Conservation (phyloP, 2,888 invertebrate species). For the Hypomecis atomaria region DNA sequence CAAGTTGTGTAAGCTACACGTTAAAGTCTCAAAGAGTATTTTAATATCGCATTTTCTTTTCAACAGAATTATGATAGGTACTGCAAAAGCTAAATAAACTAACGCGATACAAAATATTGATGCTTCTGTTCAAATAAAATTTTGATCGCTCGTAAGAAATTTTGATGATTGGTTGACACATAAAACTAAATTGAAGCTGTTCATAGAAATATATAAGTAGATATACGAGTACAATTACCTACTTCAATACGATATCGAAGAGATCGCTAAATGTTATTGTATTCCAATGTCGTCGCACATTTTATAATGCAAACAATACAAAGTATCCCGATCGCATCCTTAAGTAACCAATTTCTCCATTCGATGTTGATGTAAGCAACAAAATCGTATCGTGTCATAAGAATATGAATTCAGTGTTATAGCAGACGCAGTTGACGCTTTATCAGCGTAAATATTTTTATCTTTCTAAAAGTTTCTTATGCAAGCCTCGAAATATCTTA, state of each 20-base stretch:
- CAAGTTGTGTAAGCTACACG: too few relatives aligned
- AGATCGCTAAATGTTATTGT: background rate
- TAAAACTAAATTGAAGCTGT: too few relatives aligned
- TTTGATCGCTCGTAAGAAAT: too few relatives aligned
- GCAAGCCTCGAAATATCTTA: background rate
- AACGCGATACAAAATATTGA: too few relatives aligned
- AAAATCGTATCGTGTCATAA: slow-evolving; percentile 15
- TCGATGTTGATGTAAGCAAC: slow-evolving; percentile 31
- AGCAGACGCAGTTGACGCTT: background rate
- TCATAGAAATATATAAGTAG: too few relatives aligned
- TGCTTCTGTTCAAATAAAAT: too few relatives aligned
- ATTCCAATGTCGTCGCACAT: slow-evolving; percentile 10
- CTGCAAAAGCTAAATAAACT: too few relatives aligned
- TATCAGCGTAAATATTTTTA: background rate
- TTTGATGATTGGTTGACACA: too few relatives aligned
- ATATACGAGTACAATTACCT: too few relatives aligned
- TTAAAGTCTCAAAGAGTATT: too few relatives aligned
- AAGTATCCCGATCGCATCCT: slow-evolving; percentile 16
- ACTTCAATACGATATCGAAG: slow-evolving; percentile 1
- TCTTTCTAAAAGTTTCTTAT: background rate
- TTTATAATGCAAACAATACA: slow-evolving; percentile 28
- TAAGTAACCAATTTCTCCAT: slow-evolving; percentile 25
- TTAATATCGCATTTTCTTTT: too few relatives aligned
- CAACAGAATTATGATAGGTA: too few relatives aligned
- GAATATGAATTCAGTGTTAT: background rate